Base-by-base conservation (phyloP, 1,140 invertebrate species). In the Coptotermes formosanus region DNA sequence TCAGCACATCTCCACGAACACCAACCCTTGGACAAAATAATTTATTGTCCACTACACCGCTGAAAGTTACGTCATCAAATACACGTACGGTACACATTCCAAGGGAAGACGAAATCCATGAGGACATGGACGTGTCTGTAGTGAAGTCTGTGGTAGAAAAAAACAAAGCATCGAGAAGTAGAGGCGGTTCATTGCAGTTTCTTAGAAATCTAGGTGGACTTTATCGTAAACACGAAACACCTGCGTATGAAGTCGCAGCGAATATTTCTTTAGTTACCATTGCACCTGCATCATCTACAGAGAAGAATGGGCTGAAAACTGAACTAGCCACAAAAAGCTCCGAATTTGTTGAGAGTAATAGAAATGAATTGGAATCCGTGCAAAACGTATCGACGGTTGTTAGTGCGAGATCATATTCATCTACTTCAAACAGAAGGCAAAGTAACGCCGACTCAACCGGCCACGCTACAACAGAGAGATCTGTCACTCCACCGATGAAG, bases 51-150 rank as follows among this genome's bases (percentile, higher is more conserved):
- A 75, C 64, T 25, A 25, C 64, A 30, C 64, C 64, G 30, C 64
- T n/a, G 64, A 75, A 30, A 55, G 52, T 55, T 21, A 19, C 19
- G 64, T 30, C 64, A 4, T 16, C 19, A 21, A 21, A 55, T 19
- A 55, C 16, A 1, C 43, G 25, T 32, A 7, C 25, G 32, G 64
- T 21, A 52, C 25, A 45, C n/a, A n/a, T 30, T 30, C 38, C n/a
- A 64, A 91, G 89, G 88, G 91, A 92, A 88, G 92, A 92, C 85
- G 92, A 92, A 90, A 88, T 92, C 16, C 91, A 92, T 88, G 92
- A 92, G 89, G 91, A 92, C 85, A 92, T 92, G 92, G 92, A 92
- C 87, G 91, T 92, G 19, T 91, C 91, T 16, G 91, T 92, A n/a
- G 90, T 91, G 23, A 92, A 92, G 89, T 92, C 92, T 89, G 89